Percentiles rank a stretch among this genome's conserved stretches.
Evolutionary conservation across 1,140 invertebrate genomes (phyloP).

Genomic region (Drosophila rufa): DNA sequence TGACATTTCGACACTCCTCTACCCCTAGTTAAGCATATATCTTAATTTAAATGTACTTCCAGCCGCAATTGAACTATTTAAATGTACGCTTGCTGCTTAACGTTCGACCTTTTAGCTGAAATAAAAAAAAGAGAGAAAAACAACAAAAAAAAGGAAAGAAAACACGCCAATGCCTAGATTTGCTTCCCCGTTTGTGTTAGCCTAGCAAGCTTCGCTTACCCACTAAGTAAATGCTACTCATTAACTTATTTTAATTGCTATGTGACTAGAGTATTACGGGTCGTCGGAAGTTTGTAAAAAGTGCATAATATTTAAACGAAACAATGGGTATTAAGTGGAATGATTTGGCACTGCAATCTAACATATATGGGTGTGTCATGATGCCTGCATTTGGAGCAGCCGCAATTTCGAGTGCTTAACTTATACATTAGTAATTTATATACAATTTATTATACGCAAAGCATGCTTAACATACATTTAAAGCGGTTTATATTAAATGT

Average conservation of each 20-base stretch:
- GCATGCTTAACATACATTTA: constrained; percentile 58
- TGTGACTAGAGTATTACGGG: constrained; percentile 62
- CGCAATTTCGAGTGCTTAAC: constrained; percentile 78
- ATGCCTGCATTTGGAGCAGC: constrained; percentile 62
- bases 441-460: constrained; percentile 62
- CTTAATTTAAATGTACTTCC: constrained; percentile 68
- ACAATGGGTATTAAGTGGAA: constrained; percentile 55
- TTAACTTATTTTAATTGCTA: constrained; percentile 79
- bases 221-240: constrained; percentile 57
- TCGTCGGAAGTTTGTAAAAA: constrained; percentile 64
- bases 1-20: constrained; percentile 38
- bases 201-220: constrained; percentile 63
- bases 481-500: constrained; percentile 58
- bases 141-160: not conserved
- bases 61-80: constrained; percentile 70
- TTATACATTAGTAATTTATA: constrained; percentile 80
- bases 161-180: constrained; percentile 40
- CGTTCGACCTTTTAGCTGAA: constrained; percentile 40
- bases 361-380: constrained; percentile 13
- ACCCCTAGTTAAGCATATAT: constrained; percentile 36
- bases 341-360: constrained; percentile 34
- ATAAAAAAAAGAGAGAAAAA: constrained; percentile 6
- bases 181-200: constrained; percentile 45
- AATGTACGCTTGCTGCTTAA: constrained; percentile 66
- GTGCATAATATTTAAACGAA: constrained; percentile 60